Percentiles rank a stretch among this genome's conserved stretches.
Conservation (phyloP, 2,113 vertebrate species). For the Mustelus asterias region DNA sequence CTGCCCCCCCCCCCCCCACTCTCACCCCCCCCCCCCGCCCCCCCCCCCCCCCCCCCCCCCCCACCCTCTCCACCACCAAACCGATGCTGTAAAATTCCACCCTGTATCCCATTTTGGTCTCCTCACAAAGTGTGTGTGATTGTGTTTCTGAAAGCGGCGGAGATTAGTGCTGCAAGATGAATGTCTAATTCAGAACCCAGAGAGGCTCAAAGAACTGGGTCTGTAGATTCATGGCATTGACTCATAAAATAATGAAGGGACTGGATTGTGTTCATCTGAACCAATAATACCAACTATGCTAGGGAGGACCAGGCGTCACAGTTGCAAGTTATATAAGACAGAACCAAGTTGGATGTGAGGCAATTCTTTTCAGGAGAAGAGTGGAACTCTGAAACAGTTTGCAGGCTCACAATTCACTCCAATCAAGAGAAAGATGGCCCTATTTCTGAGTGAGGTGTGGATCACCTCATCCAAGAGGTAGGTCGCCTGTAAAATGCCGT, state of each 20-base stretch:
- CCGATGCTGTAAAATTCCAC: too few species aligned
- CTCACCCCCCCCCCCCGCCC: too few species aligned
- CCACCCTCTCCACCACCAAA: too few species aligned
- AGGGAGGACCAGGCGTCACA: not conserved
- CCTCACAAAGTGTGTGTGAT: not conserved
- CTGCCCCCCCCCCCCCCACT: too few species aligned
- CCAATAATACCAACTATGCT: not conserved
- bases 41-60: too few species aligned
- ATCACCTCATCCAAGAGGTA: not conserved
- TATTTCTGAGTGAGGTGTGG: not conserved
- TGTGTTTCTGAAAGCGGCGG: not conserved
- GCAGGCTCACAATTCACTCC: not conserved
- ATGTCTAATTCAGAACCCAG: not conserved
- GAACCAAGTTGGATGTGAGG: not conserved
- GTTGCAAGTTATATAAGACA: not conserved
- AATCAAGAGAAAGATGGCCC: not conserved
- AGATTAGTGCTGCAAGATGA: not conserved
- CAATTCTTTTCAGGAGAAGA: not conserved
- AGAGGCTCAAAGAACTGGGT: not conserved
- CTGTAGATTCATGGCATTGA: not conserved
- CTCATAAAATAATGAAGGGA: not conserved
- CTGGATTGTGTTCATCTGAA: not conserved
- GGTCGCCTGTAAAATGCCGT: not conserved
- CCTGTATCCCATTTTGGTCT: not conserved
- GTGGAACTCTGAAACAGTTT: not conserved